Evolutionary conservation across 2,797 vertebrate genomes (phyloP).

Genomic region (Peromyscus nudipes): DNA sequence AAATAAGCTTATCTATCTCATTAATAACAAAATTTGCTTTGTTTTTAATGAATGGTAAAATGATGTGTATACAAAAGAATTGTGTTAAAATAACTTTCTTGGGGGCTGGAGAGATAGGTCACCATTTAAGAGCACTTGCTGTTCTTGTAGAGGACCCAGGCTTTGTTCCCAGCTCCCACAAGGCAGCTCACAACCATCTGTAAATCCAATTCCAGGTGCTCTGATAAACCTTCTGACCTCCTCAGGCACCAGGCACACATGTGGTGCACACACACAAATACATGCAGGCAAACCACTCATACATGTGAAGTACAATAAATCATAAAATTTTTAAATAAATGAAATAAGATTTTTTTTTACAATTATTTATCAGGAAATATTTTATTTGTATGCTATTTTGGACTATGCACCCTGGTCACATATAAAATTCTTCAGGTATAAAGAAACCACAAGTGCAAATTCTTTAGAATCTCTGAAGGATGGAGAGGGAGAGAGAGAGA

Average conservation of each 20-base stretch:
- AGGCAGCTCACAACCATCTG: not conserved
- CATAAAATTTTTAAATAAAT: not conserved
- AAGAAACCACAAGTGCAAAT: not conserved
- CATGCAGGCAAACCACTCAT: not conserved
- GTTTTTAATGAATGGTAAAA: not conserved
- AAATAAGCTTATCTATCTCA: not conserved
- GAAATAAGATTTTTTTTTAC: not conserved
- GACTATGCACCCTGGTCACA: not conserved
- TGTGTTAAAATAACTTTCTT: not conserved
- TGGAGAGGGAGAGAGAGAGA: not conserved
- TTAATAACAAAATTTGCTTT: not conserved
- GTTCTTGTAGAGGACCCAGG: not conserved
- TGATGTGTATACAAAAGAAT: not conserved
- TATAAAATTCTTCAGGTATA: not conserved
- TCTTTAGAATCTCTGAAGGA: not conserved
- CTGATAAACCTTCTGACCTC: not conserved
- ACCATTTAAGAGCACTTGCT: not conserved
- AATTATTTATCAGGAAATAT: not conserved
- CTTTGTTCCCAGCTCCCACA: not conserved
- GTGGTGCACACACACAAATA: not conserved
- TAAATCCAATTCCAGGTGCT: not conserved
- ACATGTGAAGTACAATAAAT: not conserved
- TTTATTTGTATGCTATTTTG: not conserved
- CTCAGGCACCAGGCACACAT: not conserved
- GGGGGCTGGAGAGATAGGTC: not conserved